Evolutionary conservation across 2,888 invertebrate genomes (phyloP).

Genomic region (Noctuana brunneofusca): DNA sequence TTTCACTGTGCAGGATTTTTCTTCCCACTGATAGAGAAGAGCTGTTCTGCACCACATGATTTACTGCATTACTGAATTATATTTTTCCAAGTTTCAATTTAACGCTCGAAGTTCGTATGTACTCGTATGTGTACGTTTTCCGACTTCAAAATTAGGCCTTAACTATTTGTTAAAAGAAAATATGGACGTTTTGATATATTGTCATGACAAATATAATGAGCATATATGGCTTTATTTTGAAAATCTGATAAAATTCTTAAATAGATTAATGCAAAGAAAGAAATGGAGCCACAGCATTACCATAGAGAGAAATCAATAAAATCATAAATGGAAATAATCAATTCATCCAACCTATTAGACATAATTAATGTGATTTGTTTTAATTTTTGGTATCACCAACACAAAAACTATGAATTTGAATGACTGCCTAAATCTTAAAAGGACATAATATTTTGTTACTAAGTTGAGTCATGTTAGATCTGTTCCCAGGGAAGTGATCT

Average conservation of each 20-base stretch:
- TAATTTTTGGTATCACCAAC: neutral
- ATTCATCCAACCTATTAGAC: neutral
- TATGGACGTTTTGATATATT: too few relatives aligned
- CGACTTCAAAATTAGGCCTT: too few relatives aligned
- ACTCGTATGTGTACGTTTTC: too few relatives aligned
- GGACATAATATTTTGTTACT: constrained; percentile 7
- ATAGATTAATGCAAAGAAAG: neutral
- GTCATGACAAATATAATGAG: too few relatives aligned
- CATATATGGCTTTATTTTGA: too few relatives aligned
- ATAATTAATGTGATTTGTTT: neutral
- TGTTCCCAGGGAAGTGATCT: constrained; percentile 42
- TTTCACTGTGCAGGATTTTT: too few relatives aligned
- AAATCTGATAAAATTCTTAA: neutral
- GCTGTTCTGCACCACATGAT: too few relatives aligned
- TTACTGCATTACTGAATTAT: too few relatives aligned
- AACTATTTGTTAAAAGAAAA: too few relatives aligned
- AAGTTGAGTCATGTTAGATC: constrained; percentile 15
- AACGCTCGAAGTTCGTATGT: too few relatives aligned
- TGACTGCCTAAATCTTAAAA: neutral
- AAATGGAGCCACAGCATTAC: neutral
- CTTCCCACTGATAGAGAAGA: too few relatives aligned
- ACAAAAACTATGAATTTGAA: neutral
- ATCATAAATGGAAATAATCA: neutral
- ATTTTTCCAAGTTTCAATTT: too few relatives aligned
- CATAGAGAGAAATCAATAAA: neutral